A percentile compares a stretch with the other conserved stretches of the same genome.
phyloP scores from a whole-genome alignment of 2,113 vertebrate species.

The Cebidichthys violaceus region DNA sequence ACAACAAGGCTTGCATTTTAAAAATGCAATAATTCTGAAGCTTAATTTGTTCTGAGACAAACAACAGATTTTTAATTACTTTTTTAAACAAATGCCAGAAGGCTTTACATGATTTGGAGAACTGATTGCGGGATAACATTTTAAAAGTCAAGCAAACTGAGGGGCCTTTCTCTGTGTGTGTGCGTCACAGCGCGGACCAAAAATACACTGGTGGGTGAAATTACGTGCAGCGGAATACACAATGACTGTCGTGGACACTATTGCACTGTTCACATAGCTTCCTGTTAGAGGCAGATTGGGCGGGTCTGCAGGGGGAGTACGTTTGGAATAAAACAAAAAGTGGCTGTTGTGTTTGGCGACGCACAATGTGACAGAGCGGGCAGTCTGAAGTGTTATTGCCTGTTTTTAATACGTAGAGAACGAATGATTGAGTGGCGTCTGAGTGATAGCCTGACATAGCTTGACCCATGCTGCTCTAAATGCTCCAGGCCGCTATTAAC shows the following conservation, averaged over 20 bases:
- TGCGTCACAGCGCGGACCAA: slow-evolving; percentile 54
- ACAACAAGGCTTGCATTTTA: neutral
- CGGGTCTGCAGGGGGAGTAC: slow-evolving; percentile 5
- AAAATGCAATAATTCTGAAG: neutral
- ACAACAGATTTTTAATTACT: neutral
- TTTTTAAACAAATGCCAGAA: slow-evolving; percentile 1
- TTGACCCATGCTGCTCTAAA: neutral
- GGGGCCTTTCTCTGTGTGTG: slow-evolving; percentile 50
- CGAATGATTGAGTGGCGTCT: slow-evolving; percentile 13
- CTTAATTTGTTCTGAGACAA: neutral
- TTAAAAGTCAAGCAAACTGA: slow-evolving; percentile 51
- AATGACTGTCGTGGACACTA: slow-evolving; percentile 11
- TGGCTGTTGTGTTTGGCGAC: neutral
- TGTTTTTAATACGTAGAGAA: neutral
- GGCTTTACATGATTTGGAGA: slow-evolving; percentile 39
- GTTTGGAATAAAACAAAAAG: slow-evolving; percentile 2
- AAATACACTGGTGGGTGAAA: slow-evolving; percentile 49
- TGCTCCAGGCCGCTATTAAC: neutral
- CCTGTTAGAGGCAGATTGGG: slow-evolving; percentile 10
- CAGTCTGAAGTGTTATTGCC: neutral
- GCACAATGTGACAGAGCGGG: neutral
- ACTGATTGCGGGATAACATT: slow-evolving; percentile 37
- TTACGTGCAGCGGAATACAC: slow-evolving; percentile 26
- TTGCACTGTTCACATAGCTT: slow-evolving; percentile 39
- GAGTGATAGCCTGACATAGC: neutral